Base-by-base conservation (phyloP, 2,113 vertebrate species). In the Lamprologus tigripictilis region DNA sequence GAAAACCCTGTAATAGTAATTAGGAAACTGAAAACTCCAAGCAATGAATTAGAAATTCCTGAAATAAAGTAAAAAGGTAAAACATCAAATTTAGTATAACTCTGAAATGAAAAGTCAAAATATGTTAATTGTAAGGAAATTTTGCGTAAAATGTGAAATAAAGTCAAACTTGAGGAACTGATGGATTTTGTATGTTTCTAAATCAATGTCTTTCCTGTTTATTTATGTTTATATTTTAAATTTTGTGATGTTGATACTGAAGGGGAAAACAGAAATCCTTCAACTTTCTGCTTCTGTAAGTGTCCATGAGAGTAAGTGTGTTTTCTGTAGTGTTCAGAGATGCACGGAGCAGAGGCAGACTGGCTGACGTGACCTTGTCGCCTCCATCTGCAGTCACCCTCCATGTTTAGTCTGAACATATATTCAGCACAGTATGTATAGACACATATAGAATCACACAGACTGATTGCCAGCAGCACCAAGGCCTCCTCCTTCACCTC, bases 401-500 rank as follows among this genome's bases (percentile, higher is more conserved):
- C 93, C 89, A 86, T 86, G 83, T 91, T 91, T 85, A 57, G 89
- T 82, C 86, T 87, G 78, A 85, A 81, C 58, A 21, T 92, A 90
- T 90, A 92, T 84, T 84, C 86, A 51, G 42, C 53, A 31, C 88
- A 76, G 89, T 92, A 91, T 84, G 90, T 91, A 90, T 86, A 92
- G 87, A 92, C 87, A 35, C 90, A 8, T 90, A 94, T 90, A 91
- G 82, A 90, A 51, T 53, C 90, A 82, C 16, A 26, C 54, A 89
- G 86, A 89, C 57, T 40, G 88, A 82, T 88, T 86, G 94, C 88
- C 94, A 94, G 81, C 92, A 91, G 88, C 88, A 88, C 88, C 14
- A 11, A 92, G 93, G 89, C 93, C 88, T 86, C 92, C 90, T 93
- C 90, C 93, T 91, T 95, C 90, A 94, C 92, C 92, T 93, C 94